Evolutionary conservation across 2,797 vertebrate genomes (phyloP).

Genomic region (Hyperoplus immaculatus): DNA sequence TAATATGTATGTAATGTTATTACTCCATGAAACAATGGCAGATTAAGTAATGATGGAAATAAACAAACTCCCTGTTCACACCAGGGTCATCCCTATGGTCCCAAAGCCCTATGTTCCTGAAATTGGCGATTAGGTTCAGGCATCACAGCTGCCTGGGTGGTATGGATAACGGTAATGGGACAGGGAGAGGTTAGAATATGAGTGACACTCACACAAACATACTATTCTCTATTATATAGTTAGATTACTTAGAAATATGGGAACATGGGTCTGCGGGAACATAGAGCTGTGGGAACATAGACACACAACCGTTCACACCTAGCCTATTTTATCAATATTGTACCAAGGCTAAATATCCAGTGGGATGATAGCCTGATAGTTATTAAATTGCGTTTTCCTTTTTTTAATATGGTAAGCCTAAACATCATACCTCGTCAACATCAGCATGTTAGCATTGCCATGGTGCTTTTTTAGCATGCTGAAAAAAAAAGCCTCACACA

Average conservation of each 20-base stretch:
- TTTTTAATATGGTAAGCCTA: background rate
- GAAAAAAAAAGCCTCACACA: background rate
- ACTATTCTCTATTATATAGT: too few relatives aligned
- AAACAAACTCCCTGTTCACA: background rate
- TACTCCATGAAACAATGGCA: background rate
- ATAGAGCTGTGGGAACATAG: too few relatives aligned
- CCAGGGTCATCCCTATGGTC: too few relatives aligned
- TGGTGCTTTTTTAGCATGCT: background rate
- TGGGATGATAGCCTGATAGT: background rate
- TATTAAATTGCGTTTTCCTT: background rate
- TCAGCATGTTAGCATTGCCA: background rate
- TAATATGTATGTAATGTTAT: too few relatives aligned
- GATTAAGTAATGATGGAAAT: background rate
- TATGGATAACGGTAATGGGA: too few relatives aligned
- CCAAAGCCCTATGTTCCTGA: too few relatives aligned
- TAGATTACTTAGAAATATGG: too few relatives aligned
- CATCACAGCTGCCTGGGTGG: too few relatives aligned
- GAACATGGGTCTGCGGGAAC: too few relatives aligned
- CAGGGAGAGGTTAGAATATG: too few relatives aligned
- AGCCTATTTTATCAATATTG: background rate
- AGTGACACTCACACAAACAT: too few relatives aligned
- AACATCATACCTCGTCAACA: background rate
- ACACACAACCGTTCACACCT: background rate
- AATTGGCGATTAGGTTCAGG: too few relatives aligned
- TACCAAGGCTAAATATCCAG: background rate